These are phyloP conservation scores for Sinonovacula constricta DNA, from an alignment of 1,140 invertebrate species.

Conservation along the genomic window DNA sequence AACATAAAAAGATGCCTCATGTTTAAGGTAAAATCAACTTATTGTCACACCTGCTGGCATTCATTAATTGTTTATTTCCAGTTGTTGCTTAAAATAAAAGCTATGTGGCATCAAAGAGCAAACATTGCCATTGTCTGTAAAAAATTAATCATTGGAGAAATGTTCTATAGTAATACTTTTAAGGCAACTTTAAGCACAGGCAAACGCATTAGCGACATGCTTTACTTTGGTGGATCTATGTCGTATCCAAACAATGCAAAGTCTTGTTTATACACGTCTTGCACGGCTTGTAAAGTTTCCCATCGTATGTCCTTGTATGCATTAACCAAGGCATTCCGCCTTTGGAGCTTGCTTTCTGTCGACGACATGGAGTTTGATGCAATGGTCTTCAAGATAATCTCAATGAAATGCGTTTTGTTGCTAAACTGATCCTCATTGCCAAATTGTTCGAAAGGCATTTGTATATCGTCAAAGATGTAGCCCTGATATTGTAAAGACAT, in stretches of 20 bases:
- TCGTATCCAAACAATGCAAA: constrained; percentile 28
- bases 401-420: neutral
- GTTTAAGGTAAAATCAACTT: no score
- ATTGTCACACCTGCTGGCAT: no score
- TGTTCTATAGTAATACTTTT: no score
- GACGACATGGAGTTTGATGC: neutral
- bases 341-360: neutral
- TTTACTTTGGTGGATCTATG: constrained; percentile 20
- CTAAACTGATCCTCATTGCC: no score
- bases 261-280: constrained; percentile 35
- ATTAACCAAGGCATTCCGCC: neutral
- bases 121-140: no score
- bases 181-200: no score
- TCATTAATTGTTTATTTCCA: no score
- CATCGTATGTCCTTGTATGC: constrained; percentile 2
- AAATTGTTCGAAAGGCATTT: constrained; percentile 9
- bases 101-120: no score
- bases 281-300: constrained; percentile 17
- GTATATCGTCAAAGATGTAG: constrained; percentile 19
- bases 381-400: neutral
- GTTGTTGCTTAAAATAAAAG: no score
- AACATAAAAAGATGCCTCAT: no score
- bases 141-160: no score
- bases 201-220: no score
- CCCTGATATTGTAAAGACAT: constrained; percentile 48